Conservation (phyloP, 64 coral and sea anemone species). For the Pocillopora damicornis region DNA sequence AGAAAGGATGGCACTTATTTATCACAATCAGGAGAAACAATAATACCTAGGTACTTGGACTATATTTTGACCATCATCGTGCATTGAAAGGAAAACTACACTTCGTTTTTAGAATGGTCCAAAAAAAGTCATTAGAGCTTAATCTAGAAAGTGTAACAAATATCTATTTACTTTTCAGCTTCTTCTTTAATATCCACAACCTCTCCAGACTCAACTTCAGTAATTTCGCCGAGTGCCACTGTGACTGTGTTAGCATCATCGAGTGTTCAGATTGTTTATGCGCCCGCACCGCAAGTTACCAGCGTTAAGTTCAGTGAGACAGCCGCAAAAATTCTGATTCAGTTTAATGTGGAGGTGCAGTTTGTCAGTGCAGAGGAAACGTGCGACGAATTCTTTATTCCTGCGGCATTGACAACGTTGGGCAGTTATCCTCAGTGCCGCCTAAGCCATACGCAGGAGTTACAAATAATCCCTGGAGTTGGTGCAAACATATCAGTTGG, state of each 20-base stretch:
- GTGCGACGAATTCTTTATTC: conserved; percentile 33
- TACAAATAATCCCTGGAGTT: conserved; percentile 39
- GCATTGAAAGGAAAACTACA: too few species aligned
- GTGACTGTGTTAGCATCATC: background rate
- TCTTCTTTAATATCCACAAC: too few species aligned
- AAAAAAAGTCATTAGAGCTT: too few species aligned
- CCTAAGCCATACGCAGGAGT: background rate
- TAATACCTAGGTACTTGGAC: too few species aligned
- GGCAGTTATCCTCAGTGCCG: conserved; percentile 19
- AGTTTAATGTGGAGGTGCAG: conserved; percentile 52
- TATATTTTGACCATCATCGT: too few species aligned
- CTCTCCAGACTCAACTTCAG: too few species aligned
- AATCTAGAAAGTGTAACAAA: too few species aligned
- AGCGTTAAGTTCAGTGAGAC: conserved; percentile 37
- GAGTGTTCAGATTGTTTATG: background rate
- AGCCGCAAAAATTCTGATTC: conserved; percentile 41
- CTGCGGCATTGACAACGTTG: conserved; percentile 23
- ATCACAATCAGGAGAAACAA: too few species aligned
- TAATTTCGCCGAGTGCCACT: too few species aligned
- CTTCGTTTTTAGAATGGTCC: background rate
- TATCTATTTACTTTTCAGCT: too few species aligned
- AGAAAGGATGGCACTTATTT: too few species aligned
- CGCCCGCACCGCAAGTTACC: conserved; percentile 15
- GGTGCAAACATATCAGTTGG: conserved; percentile 38
- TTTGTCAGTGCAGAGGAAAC: background rate